Evolutionary conservation across 2,888 invertebrate species (phyloP).

Genomic region (Pogonocherus hispidulus): DNA sequence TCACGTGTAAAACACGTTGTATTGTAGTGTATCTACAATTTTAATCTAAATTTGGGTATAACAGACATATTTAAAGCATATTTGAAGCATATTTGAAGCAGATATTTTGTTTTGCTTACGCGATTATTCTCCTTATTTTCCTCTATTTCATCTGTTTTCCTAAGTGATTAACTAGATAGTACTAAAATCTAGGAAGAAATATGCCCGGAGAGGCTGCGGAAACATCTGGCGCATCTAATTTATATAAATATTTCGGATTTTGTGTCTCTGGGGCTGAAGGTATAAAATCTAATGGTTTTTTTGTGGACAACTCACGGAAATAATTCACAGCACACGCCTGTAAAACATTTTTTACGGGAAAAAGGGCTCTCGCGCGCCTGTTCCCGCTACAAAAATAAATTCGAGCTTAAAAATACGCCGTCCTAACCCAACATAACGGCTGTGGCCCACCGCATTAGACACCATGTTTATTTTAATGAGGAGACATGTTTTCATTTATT

Average conservation of each 20-base stretch:
- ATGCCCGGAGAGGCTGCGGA: neutral
- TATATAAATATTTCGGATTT: conserved; percentile 18
- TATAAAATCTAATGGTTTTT: conserved; percentile 21
- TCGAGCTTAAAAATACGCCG: conserved; percentile 55
- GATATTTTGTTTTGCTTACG: too few species aligned
- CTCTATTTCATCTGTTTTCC: too few species aligned
- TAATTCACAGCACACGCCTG: conserved; percentile 22
- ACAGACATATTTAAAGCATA: too few species aligned
- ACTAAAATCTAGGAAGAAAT: neutral
- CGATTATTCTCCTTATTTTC: too few species aligned
- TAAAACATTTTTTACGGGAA: conserved; percentile 22
- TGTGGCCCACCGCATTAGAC: conserved; percentile 57
- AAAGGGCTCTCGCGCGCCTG: conserved; percentile 11
- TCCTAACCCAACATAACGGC: conserved; percentile 59
- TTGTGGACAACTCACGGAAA: conserved; percentile 23
- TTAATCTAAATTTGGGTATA: too few species aligned
- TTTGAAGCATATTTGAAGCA: too few species aligned
- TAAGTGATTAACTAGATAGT: too few species aligned
- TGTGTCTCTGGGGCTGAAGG: neutral
- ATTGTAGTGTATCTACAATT: too few species aligned
- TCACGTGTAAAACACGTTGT: too few species aligned
- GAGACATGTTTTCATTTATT: conserved; percentile 62
- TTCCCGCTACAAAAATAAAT: conserved; percentile 50
- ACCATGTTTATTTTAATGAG: conserved; percentile 62
- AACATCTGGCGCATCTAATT: conserved; percentile 15